Conservation (phyloP, 1,140 invertebrate species). For the Delia radicum region DNA sequence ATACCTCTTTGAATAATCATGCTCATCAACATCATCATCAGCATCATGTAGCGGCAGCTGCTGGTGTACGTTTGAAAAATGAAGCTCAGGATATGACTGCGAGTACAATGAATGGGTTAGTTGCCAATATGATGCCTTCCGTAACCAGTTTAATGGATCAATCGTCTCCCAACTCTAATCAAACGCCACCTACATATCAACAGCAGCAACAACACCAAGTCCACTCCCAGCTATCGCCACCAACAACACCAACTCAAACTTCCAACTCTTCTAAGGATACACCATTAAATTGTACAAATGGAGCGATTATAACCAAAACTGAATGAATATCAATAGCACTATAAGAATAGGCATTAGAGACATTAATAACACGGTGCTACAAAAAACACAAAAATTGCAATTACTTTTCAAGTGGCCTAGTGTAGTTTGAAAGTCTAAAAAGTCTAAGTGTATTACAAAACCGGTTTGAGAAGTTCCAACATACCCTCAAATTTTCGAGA, state of each 20-base stretch:
- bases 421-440: too few species aligned
- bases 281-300: slow-evolving; percentile 2
- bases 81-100: slow-evolving; percentile 53
- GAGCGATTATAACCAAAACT: slow-evolving; percentile 24
- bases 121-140: slow-evolving; percentile 29
- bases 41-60: slow-evolving; percentile 12
- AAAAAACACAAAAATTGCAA: too few species aligned
- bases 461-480: too few species aligned
- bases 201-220: slow-evolving; percentile 31
- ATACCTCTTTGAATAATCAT: slow-evolving; percentile 34
- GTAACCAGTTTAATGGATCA: slow-evolving; percentile 12
- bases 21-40: slow-evolving; percentile 25
- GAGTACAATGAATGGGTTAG: slow-evolving; percentile 47
- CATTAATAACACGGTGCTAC: too few species aligned
- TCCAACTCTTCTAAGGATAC: slow-evolving; percentile 16
- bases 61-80: slow-evolving; percentile 41
- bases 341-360: too few species aligned
- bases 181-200: slow-evolving; percentile 25
- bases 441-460: too few species aligned
- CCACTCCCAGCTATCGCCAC: slow-evolving; percentile 42
- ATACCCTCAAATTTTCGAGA: too few species aligned
- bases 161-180: neutral
- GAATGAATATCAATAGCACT: slow-evolving; percentile 1
- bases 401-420: too few species aligned
- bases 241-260: slow-evolving; percentile 43